Percentiles rank a stretch among this genome's conserved stretches.
Conservation (phyloP, 37 sponge, comb jelly and placozoan genomes). For the Chondrosia reniformis region DNA sequence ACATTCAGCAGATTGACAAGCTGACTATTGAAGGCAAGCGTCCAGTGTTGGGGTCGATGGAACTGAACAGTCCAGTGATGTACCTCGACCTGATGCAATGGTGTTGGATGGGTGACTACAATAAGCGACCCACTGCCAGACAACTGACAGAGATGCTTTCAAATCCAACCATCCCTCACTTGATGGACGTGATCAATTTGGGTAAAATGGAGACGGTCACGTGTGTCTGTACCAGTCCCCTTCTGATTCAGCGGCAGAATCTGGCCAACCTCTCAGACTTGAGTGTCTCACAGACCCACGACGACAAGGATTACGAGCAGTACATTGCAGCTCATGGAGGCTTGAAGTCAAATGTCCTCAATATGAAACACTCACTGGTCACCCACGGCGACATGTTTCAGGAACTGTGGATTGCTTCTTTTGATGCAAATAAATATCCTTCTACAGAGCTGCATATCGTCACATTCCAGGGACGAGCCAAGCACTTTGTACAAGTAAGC, state of each 20-base stretch:
- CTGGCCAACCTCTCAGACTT: too few species aligned
- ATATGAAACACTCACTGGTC: constrained; percentile 29
- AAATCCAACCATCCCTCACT: constrained; percentile 29
- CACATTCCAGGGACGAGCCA: constrained; percentile 60
- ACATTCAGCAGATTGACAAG: constrained; percentile 81
- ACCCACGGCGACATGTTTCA: constrained; percentile 59
- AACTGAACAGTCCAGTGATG: constrained; percentile 68
- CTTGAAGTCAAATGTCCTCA: neutral
- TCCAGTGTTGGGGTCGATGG: constrained; percentile 63
- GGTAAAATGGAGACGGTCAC: constrained; percentile 24
- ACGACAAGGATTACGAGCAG: neutral
- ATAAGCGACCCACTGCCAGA: constrained; percentile 56
- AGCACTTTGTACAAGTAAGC: constrained; percentile 28
- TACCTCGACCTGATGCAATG: constrained; percentile 80
- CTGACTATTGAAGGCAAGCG: constrained; percentile 66
- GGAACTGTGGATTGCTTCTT: constrained; percentile 65
- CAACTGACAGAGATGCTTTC: constrained; percentile 42
- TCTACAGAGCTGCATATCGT: constrained; percentile 43
- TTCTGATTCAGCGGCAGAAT: constrained; percentile 34
- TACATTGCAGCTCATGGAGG: neutral
- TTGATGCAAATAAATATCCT: constrained; percentile 3
- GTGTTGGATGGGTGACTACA: constrained; percentile 81
- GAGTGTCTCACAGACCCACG: neutral
- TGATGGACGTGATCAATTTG: constrained; percentile 39
- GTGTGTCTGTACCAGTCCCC: constrained; percentile 40